Conservation (phyloP, 2,888 invertebrate species). For the Pandemis heparana region DNA sequence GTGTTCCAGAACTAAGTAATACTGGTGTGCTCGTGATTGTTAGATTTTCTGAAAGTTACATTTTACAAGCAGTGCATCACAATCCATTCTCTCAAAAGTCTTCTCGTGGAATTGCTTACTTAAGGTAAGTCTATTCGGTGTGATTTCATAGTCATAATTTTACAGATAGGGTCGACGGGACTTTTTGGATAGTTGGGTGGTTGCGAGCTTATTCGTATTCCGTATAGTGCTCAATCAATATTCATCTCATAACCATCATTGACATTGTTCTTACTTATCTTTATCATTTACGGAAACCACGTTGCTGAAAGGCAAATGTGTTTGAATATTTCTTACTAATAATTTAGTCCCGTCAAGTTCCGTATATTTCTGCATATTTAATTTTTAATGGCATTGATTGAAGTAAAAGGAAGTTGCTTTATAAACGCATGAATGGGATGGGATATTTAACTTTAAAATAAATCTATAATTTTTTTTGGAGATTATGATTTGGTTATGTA, state of each 20-base stretch:
- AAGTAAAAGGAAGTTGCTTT: background rate
- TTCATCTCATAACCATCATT: constrained; percentile 28
- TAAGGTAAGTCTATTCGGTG: constrained; percentile 27
- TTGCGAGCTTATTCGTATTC: constrained; percentile 16
- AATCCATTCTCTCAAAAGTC: constrained; percentile 20
- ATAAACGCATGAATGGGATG: too few relatives aligned
- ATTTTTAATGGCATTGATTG: background rate
- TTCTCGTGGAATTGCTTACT: constrained; percentile 34
- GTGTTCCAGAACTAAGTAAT: constrained; percentile 48
- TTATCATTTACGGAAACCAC: background rate
- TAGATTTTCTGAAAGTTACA: constrained; percentile 55
- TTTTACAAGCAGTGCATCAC: constrained; percentile 39
- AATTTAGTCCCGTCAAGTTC: background rate
- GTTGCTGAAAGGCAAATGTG: constrained; percentile 3
- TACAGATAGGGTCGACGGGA: constrained; percentile 2
- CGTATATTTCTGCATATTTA: background rate
- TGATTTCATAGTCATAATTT: constrained; percentile 17
- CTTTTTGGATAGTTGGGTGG: background rate
- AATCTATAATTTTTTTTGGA: too few relatives aligned
- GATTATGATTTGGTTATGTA: too few relatives aligned
- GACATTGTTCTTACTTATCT: too few relatives aligned
- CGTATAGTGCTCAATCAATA: constrained; percentile 15
- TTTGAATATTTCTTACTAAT: background rate
- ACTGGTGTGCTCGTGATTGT: constrained; percentile 52
- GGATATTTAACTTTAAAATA: too few relatives aligned